A percentile compares a stretch with the other conserved stretches of the same genome.
Evolutionary conservation across 1,140 invertebrate species (phyloP).

Genomic region (Brachionus plicatilis): DNA sequence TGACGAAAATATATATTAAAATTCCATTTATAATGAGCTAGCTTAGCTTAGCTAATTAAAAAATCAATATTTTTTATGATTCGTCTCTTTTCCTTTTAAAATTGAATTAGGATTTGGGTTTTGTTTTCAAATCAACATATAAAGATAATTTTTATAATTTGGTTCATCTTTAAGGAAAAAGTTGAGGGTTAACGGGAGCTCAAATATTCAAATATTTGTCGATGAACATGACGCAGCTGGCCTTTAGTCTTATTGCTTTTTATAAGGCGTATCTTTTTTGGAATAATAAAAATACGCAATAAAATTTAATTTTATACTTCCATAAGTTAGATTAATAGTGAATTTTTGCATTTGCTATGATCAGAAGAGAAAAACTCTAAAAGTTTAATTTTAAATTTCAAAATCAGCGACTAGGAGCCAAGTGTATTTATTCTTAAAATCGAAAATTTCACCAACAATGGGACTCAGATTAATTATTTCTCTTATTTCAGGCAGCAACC

Average conservation of each 20-base stretch:
- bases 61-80: constrained; percentile 22
- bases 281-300: background rate
- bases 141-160: background rate
- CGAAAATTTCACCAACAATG: background rate
- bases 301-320: background rate
- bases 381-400: background rate
- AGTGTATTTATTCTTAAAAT: background rate
- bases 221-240: background rate
- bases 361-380: background rate
- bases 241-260: background rate
- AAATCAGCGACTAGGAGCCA: background rate
- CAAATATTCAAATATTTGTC: background rate
- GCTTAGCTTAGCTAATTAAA: constrained; percentile 25
- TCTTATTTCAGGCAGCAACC: background rate
- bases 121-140: background rate
- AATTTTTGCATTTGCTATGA: background rate
- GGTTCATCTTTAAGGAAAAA: background rate
- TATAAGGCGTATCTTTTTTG: background rate
- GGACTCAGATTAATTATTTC: background rate
- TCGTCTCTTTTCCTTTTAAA: background rate
- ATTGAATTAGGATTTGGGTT: background rate
- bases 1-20: background rate
- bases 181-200: background rate
- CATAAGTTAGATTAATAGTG: background rate
- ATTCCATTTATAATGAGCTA: constrained; percentile 21